Evolutionary conservation across 2,797 vertebrate species (phyloP).

Genomic region (Eupleurogrammus muticus): DNA sequence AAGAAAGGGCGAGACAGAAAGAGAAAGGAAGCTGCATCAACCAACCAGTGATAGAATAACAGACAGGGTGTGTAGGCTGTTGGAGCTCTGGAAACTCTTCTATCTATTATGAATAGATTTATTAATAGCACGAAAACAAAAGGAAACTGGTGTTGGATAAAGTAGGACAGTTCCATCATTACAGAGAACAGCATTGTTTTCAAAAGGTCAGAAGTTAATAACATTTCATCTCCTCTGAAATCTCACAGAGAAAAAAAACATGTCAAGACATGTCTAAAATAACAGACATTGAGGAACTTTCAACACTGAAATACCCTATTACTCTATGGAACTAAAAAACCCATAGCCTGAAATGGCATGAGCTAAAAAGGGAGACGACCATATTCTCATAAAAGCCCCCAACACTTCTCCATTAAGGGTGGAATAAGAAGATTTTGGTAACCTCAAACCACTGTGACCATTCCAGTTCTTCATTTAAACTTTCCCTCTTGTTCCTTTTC

Average conservation of each 20-base stretch:
- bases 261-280: constrained; percentile 34
- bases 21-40: constrained; percentile 40
- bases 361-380: constrained; percentile 9
- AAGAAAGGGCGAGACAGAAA: constrained; percentile 9
- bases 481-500: constrained; percentile 7
- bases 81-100: constrained; percentile 56
- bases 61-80: constrained; percentile 44
- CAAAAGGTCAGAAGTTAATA: constrained; percentile 45
- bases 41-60: constrained; percentile 49
- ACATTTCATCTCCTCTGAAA: constrained; percentile 25
- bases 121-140: constrained; percentile 67
- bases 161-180: constrained; percentile 36
- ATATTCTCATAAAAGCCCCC: constrained; percentile 15
- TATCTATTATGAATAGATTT: constrained; percentile 55
- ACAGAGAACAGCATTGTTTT: constrained; percentile 59
- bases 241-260: constrained; percentile 21
- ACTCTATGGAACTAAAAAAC: constrained; percentile 18
- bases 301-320: constrained; percentile 9
- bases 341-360: neutral
- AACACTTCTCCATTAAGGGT: constrained; percentile 13
- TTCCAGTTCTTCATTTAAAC: constrained; percentile 24
- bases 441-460: constrained; percentile 43
- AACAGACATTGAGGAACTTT: constrained; percentile 18
- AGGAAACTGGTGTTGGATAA: constrained; percentile 61
- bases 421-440: constrained; percentile 25